Conservation (phyloP, 2,888 invertebrate genomes). For the Podotricha telesiphe region DNA sequence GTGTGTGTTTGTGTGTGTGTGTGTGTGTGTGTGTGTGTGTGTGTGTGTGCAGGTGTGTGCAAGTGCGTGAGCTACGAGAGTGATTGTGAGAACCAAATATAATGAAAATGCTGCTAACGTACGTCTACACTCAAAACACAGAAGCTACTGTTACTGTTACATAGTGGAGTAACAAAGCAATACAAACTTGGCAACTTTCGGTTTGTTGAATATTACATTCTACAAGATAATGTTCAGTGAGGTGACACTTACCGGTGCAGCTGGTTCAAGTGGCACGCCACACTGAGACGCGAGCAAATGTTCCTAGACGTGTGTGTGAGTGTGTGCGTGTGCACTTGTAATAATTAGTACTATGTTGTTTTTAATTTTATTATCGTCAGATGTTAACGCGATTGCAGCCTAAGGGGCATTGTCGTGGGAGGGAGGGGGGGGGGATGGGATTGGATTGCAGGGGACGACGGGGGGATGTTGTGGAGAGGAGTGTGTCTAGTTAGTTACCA, state of each 20-base stretch:
- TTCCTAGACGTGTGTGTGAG: conserved; percentile 47
- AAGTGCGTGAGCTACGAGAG: conserved; percentile 30
- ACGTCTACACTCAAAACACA: background rate
- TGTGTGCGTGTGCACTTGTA: conserved; percentile 47
- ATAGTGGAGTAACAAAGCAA: background rate
- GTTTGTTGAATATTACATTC: too few species aligned
- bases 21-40: conserved; percentile 44
- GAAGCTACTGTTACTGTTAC: too few species aligned
- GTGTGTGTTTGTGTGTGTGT: conserved; percentile 1
- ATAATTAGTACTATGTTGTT: conserved; percentile 47
- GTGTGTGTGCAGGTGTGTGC: conserved; percentile 37
- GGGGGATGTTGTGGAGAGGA: background rate
- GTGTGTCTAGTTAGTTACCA: conserved; percentile 21
- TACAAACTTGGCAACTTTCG: too few species aligned
- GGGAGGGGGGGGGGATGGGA: background rate
- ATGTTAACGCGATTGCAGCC: conserved; percentile 64
- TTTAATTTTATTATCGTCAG: conserved; percentile 70
- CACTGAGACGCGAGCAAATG: conserved; percentile 45
- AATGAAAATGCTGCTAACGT: conserved; percentile 49
- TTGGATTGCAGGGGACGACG: background rate
- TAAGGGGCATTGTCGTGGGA: conserved; percentile 16
- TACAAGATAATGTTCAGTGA: too few species aligned
- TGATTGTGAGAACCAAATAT: conserved; percentile 76
- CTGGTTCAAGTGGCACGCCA: background rate
- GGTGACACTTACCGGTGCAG: background rate